A percentile compares a stretch with the other conserved stretches of the same genome.
These are phyloP conservation scores for Sapayoa aenigma DNA, from an alignment of 2,113 vertebrate species.

Conservation along the genomic window DNA sequence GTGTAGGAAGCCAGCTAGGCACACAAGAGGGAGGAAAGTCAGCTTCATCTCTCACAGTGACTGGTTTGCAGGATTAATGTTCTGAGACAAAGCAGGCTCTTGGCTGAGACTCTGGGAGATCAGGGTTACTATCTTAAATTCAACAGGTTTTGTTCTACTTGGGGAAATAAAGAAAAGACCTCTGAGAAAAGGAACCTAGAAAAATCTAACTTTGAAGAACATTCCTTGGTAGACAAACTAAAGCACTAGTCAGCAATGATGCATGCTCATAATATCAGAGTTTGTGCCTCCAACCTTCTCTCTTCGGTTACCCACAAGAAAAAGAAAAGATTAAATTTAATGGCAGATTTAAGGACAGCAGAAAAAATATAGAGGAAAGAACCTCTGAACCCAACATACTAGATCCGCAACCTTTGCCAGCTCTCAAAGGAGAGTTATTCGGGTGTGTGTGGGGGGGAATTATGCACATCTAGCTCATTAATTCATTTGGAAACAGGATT, in stretches of 20 bases:
- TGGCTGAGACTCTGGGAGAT: neutral
- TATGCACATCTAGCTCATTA: neutral
- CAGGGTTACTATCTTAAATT: neutral
- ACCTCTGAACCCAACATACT: neutral
- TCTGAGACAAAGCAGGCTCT: neutral
- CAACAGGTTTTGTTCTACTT: neutral
- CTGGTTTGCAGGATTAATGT: neutral
- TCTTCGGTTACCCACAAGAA: neutral
- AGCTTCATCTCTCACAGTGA: neutral
- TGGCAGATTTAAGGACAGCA: neutral
- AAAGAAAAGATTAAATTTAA: neutral
- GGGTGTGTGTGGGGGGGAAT: neutral
- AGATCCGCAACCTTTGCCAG: neutral
- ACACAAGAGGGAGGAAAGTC: neutral
- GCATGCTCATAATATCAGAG: neutral
- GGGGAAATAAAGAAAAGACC: neutral
- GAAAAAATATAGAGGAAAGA: neutral
- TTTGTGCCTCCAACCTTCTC: neutral
- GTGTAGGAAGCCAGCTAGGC: neutral
- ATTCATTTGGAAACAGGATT: neutral
- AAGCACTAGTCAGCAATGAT: neutral
- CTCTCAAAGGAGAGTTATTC: neutral
- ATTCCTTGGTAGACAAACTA: neutral
- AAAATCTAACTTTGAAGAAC: neutral
- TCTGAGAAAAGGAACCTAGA: neutral